Evolutionary conservation across 1,140 invertebrate genomes (phyloP).

Genomic region (Liolophura sinensis): DNA sequence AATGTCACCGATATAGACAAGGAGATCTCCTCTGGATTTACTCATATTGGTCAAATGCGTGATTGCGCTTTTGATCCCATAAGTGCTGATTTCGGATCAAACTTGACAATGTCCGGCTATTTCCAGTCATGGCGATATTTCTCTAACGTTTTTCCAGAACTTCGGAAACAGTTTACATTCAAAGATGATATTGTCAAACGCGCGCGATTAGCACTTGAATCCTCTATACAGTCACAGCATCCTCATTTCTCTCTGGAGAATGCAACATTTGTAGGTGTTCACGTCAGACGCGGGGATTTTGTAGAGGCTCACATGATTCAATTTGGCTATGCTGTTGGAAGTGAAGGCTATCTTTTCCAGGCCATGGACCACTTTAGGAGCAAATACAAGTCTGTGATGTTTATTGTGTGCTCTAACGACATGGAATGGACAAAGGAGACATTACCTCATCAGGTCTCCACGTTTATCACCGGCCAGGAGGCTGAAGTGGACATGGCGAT

Average conservation of each 20-base stretch:
- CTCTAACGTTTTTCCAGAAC: slow-evolving; percentile 5
- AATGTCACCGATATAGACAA: too few species aligned
- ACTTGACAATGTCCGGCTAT: slow-evolving; percentile 11
- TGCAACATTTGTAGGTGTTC: slow-evolving; percentile 20
- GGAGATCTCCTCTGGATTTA: too few species aligned
- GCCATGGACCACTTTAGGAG: slow-evolving; percentile 24
- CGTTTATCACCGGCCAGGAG: slow-evolving; percentile 9
- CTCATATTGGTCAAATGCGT: slow-evolving; percentile 1
- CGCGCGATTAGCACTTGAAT: slow-evolving; percentile 10
- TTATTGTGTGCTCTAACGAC: slow-evolving; percentile 25
- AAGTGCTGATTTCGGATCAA: slow-evolving; percentile 4
- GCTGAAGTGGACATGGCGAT: slow-evolving; percentile 37
- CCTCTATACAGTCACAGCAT: neutral
- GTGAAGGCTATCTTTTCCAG: slow-evolving; percentile 22
- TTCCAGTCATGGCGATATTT: slow-evolving; percentile 34
- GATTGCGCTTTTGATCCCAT: slow-evolving; percentile 17
- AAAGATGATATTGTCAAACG: slow-evolving; percentile 4
- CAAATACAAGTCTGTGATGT: slow-evolving; percentile 21
- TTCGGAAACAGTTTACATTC: slow-evolving; percentile 23
- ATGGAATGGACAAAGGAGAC: slow-evolving; percentile 18
- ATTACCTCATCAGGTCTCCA: slow-evolving; percentile 12
- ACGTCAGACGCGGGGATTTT: slow-evolving; percentile 30
- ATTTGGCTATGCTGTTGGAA: slow-evolving; percentile 21
- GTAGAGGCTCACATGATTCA: neutral
- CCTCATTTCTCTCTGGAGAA: neutral